Evolutionary conservation across 2,113 vertebrate species (phyloP), one percentile per base, ranked within the genome.

Genomic region (Pimephales promelas): DNA sequence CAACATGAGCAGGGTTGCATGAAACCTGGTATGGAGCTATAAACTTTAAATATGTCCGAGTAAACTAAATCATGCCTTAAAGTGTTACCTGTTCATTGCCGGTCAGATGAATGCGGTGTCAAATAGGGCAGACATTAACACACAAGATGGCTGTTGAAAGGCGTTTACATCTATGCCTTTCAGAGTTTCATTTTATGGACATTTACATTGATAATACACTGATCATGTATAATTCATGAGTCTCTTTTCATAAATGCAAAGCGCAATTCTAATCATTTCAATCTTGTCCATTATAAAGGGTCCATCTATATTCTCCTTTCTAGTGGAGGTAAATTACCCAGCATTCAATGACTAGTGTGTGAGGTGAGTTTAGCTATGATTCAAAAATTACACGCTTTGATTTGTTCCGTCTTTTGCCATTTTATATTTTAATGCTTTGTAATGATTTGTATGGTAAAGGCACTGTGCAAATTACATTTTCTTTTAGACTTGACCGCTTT

Each of bases 1-100:
- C 31, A 24, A 24, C 75, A 26, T 43, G 56, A 9, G 10, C 56
- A 1, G n/a, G 13, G 3, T 40, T 45, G 5, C n/a, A 9, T 78
- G 31, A 24, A 3, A 18, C 22, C 1, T 61, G 75, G 56, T 78
- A 45, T 28, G 56, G 56, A 45, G 4, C 28, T 57, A 22, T 34
- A 4, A 57, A 14, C 1, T 34, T 34, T 49, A 49, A 11, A 49
- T 4, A 49, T 49, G 0, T 49, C 16, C 16, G 47, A 16, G 14
- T 49, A 16, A 49, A 49, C 14, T 16, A 49, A 49, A 57, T 16
- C 24, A 28, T 79, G 77, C 77, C 77, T 79, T 79, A 43, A 31
- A 64, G 77, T 87, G 86, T 87, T 87, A 49, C 86, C 86, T 64
- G 34, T 85, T 83, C 86, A 68, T 83, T 83, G 49, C 56, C 24